A percentile compares a stretch with the other conserved stretches of the same genome.
Conservation (phyloP, 2,113 vertebrate genomes). For the Uria lomvia region DNA sequence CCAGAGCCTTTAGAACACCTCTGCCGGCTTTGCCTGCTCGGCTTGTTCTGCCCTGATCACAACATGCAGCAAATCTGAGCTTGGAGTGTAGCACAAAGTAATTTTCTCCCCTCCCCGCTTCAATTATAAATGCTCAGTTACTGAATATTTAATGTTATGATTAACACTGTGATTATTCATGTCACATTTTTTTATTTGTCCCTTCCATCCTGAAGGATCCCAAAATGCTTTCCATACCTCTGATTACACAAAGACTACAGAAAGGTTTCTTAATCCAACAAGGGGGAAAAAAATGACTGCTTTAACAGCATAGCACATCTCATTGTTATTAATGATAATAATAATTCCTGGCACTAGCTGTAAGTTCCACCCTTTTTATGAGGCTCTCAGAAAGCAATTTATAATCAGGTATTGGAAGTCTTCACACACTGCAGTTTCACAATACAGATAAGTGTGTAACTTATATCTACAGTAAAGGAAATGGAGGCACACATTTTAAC, state of each 20-base stretch:
- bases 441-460: not conserved
- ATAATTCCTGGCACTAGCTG: not conserved
- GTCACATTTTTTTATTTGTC: not conserved
- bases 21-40: not conserved
- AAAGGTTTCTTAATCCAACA: not conserved
- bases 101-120: not conserved
- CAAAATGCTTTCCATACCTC: not conserved
- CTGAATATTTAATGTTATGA: not conserved
- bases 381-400: slow-evolving; percentile 38
- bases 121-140: not conserved
- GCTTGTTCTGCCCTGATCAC: not conserved
- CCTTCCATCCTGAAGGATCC: not conserved
- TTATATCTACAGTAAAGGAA: not conserved
- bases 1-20: not conserved
- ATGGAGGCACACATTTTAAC: not conserved
- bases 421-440: not conserved
- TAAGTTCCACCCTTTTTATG: not conserved
- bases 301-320: not conserved
- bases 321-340: slow-evolving; percentile 34
- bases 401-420: not conserved
- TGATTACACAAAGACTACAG: not conserved
- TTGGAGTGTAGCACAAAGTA: not conserved
- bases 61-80: not conserved
- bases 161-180: not conserved
- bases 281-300: not conserved